Conservation (phyloP, 1,140 invertebrate species). For the Macrosteles quadrilineatus region DNA sequence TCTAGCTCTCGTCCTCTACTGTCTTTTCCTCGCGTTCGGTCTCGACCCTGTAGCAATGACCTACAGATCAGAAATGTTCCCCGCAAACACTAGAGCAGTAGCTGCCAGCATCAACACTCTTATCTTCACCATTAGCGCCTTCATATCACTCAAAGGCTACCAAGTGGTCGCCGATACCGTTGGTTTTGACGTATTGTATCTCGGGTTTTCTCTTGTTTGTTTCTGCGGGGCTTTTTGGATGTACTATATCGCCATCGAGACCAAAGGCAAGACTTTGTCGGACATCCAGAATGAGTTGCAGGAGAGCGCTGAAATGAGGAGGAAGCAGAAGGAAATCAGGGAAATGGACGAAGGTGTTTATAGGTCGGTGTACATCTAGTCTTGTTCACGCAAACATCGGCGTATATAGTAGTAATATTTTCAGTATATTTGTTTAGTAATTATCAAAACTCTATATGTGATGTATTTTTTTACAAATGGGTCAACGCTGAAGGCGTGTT, state of each 20-base stretch:
- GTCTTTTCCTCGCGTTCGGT: constrained; percentile 27
- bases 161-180: constrained; percentile 27
- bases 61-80: constrained; percentile 39
- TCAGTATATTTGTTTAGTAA: too few relatives aligned
- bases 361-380: neutral
- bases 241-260: constrained; percentile 14
- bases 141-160: constrained; percentile 37
- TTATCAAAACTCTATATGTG: too few relatives aligned
- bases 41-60: constrained; percentile 30
- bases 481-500: too few relatives aligned
- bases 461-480: too few relatives aligned
- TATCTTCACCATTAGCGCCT: constrained; percentile 30
- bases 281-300: constrained; percentile 2
- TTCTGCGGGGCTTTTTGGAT: neutral
- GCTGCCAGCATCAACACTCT: constrained; percentile 34
- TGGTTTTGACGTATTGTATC: constrained; percentile 23
- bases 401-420: too few relatives aligned
- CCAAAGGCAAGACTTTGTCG: constrained; percentile 1
- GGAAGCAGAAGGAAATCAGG: neutral
- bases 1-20: constrained; percentile 22
- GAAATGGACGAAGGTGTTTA: constrained; percentile 16
- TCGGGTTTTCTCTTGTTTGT: neutral
- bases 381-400: too few relatives aligned
- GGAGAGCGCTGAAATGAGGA: neutral
- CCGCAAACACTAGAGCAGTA: constrained; percentile 35